Conservation (phyloP, 2,888 invertebrate species). For the Drosophila atripex region DNA sequence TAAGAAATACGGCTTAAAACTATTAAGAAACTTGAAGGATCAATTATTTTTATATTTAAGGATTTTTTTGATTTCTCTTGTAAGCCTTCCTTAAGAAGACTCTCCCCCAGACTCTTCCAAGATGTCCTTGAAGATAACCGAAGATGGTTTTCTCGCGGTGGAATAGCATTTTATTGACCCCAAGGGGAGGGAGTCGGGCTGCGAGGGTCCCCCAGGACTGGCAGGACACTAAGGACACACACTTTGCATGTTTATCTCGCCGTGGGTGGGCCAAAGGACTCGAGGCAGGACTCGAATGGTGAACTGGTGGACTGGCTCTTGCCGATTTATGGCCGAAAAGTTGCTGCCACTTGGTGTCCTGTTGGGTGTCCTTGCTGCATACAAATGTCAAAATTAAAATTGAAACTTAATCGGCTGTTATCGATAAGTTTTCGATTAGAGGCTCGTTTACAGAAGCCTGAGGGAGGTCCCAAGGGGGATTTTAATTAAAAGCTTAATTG, state of each 20-base stretch:
- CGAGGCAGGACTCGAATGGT: constrained; percentile 3
- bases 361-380: constrained; percentile 42
- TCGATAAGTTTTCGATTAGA: constrained; percentile 39
- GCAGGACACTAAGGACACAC: constrained; percentile 41
- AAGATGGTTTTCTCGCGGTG: constrained; percentile 20
- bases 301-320: constrained; percentile 39
- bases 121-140: not conserved
- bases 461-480: constrained; percentile 3
- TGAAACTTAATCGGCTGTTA: constrained; percentile 63
- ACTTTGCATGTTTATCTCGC: constrained; percentile 60
- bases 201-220: not conserved
- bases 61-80: too few relatives aligned
- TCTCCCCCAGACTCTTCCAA: too few relatives aligned
- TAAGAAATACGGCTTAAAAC: too few relatives aligned
- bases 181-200: not conserved
- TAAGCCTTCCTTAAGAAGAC: too few relatives aligned
- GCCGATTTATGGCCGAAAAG: constrained; percentile 54
- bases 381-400: constrained; percentile 69
- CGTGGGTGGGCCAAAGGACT: constrained; percentile 12
- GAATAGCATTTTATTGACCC: constrained; percentile 16
- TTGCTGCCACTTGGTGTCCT: constrained; percentile 8
- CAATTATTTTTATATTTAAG: too few relatives aligned
- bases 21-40: too few relatives aligned
- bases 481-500: constrained; percentile 75
- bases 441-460: constrained; percentile 10